Evolutionary conservation across 2,888 invertebrate species (phyloP).

Genomic region (Caenorhabditis wallacei): DNA sequence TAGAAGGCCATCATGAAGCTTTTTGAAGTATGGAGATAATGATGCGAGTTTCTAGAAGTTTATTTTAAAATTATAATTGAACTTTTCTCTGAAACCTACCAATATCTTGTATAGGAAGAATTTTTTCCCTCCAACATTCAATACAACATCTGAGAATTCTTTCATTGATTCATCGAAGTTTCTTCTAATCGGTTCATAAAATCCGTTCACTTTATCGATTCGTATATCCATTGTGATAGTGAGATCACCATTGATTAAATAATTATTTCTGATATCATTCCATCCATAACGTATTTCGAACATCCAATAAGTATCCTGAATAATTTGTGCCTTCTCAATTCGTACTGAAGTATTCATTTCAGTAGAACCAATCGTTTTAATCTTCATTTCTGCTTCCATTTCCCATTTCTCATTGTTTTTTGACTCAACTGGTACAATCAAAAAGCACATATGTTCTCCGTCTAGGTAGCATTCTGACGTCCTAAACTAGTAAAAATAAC

Average conservation of each 20-base stretch:
- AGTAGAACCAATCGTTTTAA: too few relatives aligned
- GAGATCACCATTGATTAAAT: background rate
- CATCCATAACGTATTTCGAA: too few relatives aligned
- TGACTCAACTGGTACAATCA: too few relatives aligned
- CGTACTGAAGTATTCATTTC: too few relatives aligned
- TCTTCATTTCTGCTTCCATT: too few relatives aligned
- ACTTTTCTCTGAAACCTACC: background rate
- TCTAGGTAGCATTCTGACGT: too few relatives aligned
- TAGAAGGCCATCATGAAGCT: background rate
- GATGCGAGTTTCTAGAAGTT: background rate
- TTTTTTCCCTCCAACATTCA: background rate
- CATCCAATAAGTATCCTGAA: too few relatives aligned
- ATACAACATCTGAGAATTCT: background rate
- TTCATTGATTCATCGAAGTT: constrained; percentile 6
- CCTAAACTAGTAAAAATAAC: too few relatives aligned
- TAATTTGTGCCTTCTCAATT: too few relatives aligned
- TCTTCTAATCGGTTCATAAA: background rate
- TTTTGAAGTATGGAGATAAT: background rate
- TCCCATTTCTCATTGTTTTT: too few relatives aligned
- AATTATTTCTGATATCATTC: too few relatives aligned
- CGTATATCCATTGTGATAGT: background rate
- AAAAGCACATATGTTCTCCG: too few relatives aligned
- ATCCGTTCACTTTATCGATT: background rate
- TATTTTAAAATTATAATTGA: background rate
- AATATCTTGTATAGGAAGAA: background rate